A percentile compares a stretch with the other conserved stretches of the same genome.
These are phyloP conservation scores for Lymantria monacha DNA, from an alignment of 2,888 invertebrate genomes.

Conservation along the genomic window DNA sequence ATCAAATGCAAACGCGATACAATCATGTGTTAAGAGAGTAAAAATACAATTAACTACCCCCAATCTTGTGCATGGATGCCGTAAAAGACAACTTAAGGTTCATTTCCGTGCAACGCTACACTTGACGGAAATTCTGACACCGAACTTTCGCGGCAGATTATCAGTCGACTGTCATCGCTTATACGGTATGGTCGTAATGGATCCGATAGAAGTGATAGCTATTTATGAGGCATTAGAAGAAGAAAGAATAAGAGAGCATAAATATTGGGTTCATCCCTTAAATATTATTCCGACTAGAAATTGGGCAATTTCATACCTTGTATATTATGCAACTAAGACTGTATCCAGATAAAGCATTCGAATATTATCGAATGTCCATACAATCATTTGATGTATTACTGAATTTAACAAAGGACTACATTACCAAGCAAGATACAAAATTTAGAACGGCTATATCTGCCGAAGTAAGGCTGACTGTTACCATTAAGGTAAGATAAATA, in stretches of 20 bases:
- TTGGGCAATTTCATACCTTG: conserved; percentile 20
- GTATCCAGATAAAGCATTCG: conserved; percentile 21
- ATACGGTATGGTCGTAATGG: conserved; percentile 20
- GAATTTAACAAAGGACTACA: conserved; percentile 18
- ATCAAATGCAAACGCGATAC: no score
- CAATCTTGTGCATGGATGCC: no score
- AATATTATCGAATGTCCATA: conserved; percentile 22
- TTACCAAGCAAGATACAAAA: conserved; percentile 16
- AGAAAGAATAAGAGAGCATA: conserved; percentile 15
- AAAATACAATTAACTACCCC: no score
- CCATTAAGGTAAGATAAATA: conserved; percentile 14
- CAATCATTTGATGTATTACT: conserved; percentile 18
- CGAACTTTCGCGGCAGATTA: conserved; percentile 9
- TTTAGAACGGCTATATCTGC: conserved; percentile 13
- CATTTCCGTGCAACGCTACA: no score
- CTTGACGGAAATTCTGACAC: conserved; percentile 6
- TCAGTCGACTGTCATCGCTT: conserved; percentile 16
- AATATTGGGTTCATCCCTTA: conserved; percentile 21
- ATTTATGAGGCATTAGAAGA: conserved; percentile 21
- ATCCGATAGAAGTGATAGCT: conserved; percentile 28
- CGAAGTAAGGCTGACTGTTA: conserved; percentile 18
- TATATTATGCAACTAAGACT: conserved; percentile 16
- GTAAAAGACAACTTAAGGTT: no score
- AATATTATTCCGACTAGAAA: conserved; percentile 22
- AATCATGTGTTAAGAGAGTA: no score